A percentile compares a stretch with the other conserved stretches of the same genome.
These are phyloP conservation scores for Allophyes oxyacanthae DNA, from an alignment of 2,888 invertebrate species.

Conservation along the genomic window DNA sequence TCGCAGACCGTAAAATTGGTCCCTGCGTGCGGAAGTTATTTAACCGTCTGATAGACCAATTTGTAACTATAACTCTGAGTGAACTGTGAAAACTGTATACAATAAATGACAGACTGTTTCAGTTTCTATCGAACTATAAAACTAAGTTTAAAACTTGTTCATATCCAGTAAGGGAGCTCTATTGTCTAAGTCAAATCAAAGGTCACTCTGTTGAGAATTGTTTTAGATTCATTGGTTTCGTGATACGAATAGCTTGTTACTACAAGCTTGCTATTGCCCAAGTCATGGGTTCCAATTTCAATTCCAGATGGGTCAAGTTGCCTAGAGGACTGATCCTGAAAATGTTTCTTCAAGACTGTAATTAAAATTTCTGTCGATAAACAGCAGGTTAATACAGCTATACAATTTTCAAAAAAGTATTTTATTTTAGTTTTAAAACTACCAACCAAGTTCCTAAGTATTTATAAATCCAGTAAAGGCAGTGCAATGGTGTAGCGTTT, in stretches of 20 bases:
- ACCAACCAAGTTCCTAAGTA: slow-evolving; percentile 19
- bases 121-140: slow-evolving; percentile 39
- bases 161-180: too few species aligned
- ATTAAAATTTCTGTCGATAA: too few species aligned
- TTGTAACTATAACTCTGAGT: slow-evolving; percentile 57
- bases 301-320: too few species aligned
- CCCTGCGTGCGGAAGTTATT: slow-evolving; percentile 56
- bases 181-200: slow-evolving; percentile 29
- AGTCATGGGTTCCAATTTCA: too few species aligned
- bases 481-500: slow-evolving; percentile 43
- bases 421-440: too few species aligned
- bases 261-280: too few species aligned
- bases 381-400: too few species aligned
- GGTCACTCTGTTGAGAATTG: slow-evolving; percentile 9
- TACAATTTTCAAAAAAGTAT: too few species aligned
- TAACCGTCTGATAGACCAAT: slow-evolving; percentile 57
- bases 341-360: too few species aligned
- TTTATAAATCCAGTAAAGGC: slow-evolving; percentile 41
- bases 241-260: too few species aligned
- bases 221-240: slow-evolving; percentile 1
- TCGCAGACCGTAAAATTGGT: slow-evolving; percentile 52
- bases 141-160: slow-evolving; percentile 49
- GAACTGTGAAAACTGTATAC: slow-evolving; percentile 45
- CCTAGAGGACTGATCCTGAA: too few species aligned
- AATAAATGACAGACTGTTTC: slow-evolving; percentile 51